Conservation (phyloP, 2,113 vertebrate genomes). For the Sclerurus mexicanus region DNA sequence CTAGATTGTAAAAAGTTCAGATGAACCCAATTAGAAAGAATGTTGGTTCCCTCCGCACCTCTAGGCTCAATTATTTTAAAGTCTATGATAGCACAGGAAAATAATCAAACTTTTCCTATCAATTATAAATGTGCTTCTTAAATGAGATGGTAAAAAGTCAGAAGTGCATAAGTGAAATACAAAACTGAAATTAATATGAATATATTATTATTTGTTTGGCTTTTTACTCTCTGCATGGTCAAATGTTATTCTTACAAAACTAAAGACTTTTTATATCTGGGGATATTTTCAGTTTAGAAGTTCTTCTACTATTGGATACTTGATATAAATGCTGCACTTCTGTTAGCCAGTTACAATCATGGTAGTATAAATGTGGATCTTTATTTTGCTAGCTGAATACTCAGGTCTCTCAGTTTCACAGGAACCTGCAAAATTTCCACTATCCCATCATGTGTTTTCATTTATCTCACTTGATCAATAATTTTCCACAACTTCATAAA, state of each 20-base stretch:
- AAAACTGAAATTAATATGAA: constrained; percentile 27
- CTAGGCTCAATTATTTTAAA: constrained; percentile 61
- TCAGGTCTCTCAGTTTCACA: background rate
- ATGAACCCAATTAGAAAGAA: constrained; percentile 67
- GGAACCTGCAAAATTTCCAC: background rate
- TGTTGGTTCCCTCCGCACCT: constrained; percentile 29
- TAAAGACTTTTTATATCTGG: background rate
- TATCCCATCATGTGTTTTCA: background rate
- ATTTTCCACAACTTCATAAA: background rate
- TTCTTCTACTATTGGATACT: background rate
- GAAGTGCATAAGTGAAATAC: background rate
- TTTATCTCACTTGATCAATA: background rate
- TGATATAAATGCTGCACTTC: background rate
- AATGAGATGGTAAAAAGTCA: constrained; percentile 42
- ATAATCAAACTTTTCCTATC: constrained; percentile 49
- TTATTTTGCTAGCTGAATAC: background rate
- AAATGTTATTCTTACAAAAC: background rate
- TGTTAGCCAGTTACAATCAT: background rate
- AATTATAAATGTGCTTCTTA: constrained; percentile 44
- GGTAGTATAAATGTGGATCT: background rate
- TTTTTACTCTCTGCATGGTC: background rate
- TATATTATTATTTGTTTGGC: background rate
- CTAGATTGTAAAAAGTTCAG: constrained; percentile 69
- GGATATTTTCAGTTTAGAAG: background rate
- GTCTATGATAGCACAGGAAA: constrained; percentile 37